Evolutionary conservation across 2,797 vertebrate genomes (phyloP), one percentile per base, ranked within the genome.

Genomic region (Micromesistius poutassou): DNA sequence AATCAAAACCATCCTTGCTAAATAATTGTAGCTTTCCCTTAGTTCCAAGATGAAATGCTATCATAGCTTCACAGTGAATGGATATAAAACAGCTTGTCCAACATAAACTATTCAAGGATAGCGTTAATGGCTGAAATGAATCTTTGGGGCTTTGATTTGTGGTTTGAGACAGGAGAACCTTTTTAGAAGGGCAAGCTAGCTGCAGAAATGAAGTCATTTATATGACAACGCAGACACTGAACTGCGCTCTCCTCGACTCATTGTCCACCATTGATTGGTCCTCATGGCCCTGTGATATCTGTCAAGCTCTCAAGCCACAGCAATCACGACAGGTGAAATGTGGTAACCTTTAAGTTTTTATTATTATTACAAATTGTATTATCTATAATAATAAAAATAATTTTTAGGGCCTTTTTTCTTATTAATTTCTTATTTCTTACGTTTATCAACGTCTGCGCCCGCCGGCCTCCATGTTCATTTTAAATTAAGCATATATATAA

Each of bases 31-130:
- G 62, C 62, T 68, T 25, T 28, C n/a, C 25, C 62, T 68, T 68
- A 62, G 55, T 25, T 62, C 55, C n/a, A 25, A 62, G 62, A 28
- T 68, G n/a, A 68, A 68, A 28, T 68, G 62, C n/a, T 16, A 12
- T 68, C n/a, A 30, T 28, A 68, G 28, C n/a, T 68, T 68, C 62
- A 68, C 62, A 68, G 25, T 12, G 62, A 5, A 12, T 68, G 62
- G 25, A 68, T 16, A 28, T 68, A 28, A 68, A 68, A 68, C 2
- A 68, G 62, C 62, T 28, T 68, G 62, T 68, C 62, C 10, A 68
- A 68, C n/a, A 68, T 68, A 68, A 68, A 68, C 62, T 68, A 68
- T 68, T 68, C 25, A 68, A 68, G 62, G 62, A 68, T 28, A 28
- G 62, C 25, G 3, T n/a, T 68, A 28, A 68, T 68, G 62, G 25